Conservation (phyloP, 2,113 vertebrate species). For the Tachysurus fulvidraco region DNA sequence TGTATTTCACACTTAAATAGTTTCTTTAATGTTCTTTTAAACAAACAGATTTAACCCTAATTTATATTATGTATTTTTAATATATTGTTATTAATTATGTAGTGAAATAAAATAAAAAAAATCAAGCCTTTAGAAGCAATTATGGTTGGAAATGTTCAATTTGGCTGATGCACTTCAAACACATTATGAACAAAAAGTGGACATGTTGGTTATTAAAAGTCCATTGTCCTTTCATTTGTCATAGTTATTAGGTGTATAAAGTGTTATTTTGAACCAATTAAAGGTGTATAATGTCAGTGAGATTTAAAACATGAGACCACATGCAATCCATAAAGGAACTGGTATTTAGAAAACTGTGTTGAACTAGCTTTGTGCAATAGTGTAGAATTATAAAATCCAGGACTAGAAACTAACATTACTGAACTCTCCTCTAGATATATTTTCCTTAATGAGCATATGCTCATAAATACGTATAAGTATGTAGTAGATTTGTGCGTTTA, state of each 20-base stretch:
- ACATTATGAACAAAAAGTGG: background rate
- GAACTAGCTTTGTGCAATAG: background rate
- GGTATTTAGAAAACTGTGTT: background rate
- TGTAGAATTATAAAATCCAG: background rate
- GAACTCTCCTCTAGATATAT: background rate
- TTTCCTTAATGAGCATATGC: background rate
- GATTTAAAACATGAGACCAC: background rate
- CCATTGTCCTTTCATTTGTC: background rate
- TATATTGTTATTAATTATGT: background rate
- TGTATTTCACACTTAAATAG: background rate
- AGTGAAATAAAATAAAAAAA: background rate
- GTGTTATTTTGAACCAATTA: background rate
- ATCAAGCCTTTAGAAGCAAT: background rate
- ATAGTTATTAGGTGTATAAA: background rate
- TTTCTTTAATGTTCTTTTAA: background rate
- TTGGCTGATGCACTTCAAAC: background rate
- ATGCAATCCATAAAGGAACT: background rate
- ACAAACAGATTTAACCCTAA: background rate
- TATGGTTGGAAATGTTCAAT: background rate
- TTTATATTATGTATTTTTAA: background rate
- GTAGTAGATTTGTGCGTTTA: background rate
- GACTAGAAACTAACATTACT: background rate
- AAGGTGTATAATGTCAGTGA: background rate
- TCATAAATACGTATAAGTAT: background rate
- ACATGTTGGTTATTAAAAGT: background rate